Evolutionary conservation across 2,113 vertebrate genomes (phyloP).

Genomic region (Zosterops pallidus): DNA sequence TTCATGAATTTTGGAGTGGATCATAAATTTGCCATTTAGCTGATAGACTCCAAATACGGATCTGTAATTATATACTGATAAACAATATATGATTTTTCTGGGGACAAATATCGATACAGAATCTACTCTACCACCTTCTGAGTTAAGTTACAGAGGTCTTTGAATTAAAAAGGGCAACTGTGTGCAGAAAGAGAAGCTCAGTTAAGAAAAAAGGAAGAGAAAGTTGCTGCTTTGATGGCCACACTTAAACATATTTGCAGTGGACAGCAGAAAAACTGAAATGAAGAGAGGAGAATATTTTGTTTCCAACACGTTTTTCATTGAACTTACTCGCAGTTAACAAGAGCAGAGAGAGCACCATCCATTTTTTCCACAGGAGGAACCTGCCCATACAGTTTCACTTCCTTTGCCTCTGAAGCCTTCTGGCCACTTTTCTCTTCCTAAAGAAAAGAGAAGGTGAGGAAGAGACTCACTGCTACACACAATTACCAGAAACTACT

Average conservation of each 20-base stretch:
- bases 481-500: background rate
- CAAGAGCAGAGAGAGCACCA: constrained; percentile 83
- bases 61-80: background rate
- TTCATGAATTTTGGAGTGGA: background rate
- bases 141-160: background rate
- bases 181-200: background rate
- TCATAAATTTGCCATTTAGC: background rate
- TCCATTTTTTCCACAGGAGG: constrained; percentile 97
- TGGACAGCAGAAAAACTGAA: background rate
- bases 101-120: background rate
- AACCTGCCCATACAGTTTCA: constrained; percentile 91
- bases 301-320: background rate
- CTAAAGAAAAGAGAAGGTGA: constrained; percentile 68
- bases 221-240: background rate
- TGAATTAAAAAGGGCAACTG: background rate
- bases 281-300: background rate
- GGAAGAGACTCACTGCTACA: background rate
- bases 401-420: constrained; percentile 83
- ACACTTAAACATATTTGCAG: background rate
- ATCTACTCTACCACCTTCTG: background rate
- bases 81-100: background rate
- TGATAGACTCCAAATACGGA: background rate
- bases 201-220: background rate
- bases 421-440: constrained; percentile 90
- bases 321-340: constrained; percentile 91